Evolutionary conservation across 1,140 invertebrate species (phyloP).

Genomic region (Helicoverpa zea): DNA sequence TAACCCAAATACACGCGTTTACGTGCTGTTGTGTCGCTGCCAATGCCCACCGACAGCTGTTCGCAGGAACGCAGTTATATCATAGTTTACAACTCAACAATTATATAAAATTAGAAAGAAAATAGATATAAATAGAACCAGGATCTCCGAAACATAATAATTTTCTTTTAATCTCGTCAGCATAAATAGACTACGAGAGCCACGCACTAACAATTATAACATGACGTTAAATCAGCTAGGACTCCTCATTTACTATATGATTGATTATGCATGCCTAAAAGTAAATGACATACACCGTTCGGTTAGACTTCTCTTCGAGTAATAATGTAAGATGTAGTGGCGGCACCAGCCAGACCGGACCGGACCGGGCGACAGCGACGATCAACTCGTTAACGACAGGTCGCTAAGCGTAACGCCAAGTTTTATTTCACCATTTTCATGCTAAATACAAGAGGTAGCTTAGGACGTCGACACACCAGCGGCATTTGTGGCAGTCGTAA

Average conservation of each 20-base stretch:
- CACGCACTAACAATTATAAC: too few species aligned
- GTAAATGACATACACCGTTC: too few species aligned
- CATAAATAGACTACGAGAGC: too few species aligned
- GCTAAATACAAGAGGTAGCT: constrained; percentile 8
- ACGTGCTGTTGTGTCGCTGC: neutral
- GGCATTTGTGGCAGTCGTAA: too few species aligned
- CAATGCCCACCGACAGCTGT: neutral
- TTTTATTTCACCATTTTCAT: constrained; percentile 27
- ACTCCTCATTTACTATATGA: too few species aligned
- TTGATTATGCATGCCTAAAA: too few species aligned
- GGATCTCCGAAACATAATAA: too few species aligned
- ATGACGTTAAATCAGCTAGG: too few species aligned
- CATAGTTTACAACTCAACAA: too few species aligned
- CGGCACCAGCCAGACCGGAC: neutral
- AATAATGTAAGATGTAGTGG: neutral
- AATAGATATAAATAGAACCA: too few species aligned
- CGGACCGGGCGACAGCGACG: neutral
- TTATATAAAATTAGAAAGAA: too few species aligned
- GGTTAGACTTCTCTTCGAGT: neutral
- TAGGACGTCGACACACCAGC: neutral
- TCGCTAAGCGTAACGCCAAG: constrained; percentile 37
- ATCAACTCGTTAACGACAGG: neutral
- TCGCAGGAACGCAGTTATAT: neutral
- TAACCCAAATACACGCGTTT: neutral
- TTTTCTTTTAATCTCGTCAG: too few species aligned